phyloP scores from a whole-genome alignment of 2,888 invertebrate genomes.

The Baccha elongata region DNA sequence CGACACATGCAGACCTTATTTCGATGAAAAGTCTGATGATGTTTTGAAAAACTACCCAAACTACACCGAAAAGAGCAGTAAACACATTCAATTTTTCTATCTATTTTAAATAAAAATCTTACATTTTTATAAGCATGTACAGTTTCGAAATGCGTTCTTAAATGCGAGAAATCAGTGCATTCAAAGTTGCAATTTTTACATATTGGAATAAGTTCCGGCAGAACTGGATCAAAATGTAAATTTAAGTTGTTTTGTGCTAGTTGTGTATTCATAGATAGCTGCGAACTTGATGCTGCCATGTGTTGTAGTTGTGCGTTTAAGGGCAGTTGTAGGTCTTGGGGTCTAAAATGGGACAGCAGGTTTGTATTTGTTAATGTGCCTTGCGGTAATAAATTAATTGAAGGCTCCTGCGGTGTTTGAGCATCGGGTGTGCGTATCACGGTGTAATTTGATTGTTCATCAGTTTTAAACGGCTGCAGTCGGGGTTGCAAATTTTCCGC shows the following conservation, averaged over 20 bases:
- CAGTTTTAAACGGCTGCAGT: not conserved
- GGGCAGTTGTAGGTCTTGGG: not conserved
- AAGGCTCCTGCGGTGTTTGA: not conserved
- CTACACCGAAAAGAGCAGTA: constrained; percentile 26
- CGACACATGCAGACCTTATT: not conserved
- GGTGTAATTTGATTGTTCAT: not conserved
- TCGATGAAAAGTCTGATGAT: constrained; percentile 21
- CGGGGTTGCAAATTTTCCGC: not conserved
- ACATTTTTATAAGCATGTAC: constrained; percentile 21
- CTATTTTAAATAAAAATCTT: constrained; percentile 41
- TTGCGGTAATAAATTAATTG: not conserved
- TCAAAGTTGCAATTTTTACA: constrained; percentile 40
- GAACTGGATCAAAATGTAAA: not conserved
- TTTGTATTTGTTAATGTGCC: not conserved
- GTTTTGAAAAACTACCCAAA: not conserved
- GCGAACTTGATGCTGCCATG: not conserved
- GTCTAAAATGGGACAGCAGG: not conserved
- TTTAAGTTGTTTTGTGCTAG: no score
- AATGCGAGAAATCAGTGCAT: constrained; percentile 26
- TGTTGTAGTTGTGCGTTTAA: not conserved
- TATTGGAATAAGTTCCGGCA: constrained; percentile 36
- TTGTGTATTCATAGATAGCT: not conserved
- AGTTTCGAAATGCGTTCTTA: constrained; percentile 28
- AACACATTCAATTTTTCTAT: constrained; percentile 28
- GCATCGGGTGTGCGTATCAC: not conserved